Evolutionary conservation across 2,797 vertebrate genomes (phyloP), one percentile per base, ranked within the genome.

Genomic region (Onychomys arenicola): DNA sequence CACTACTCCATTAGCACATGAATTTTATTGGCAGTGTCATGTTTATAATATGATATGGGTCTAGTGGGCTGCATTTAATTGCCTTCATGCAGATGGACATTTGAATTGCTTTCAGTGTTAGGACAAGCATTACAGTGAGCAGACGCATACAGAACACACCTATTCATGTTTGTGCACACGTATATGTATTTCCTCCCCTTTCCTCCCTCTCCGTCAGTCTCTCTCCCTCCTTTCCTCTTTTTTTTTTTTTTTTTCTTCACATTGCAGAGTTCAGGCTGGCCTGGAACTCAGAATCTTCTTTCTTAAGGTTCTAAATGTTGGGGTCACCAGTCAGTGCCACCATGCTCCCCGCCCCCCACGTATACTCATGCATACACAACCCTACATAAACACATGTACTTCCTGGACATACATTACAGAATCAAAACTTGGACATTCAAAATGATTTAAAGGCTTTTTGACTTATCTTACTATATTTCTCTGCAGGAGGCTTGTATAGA

Each of bases 371-470:
- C 6, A 59, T 12, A n/a, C 49, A 40, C 40, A 75, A 75, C 13
- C 71, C 25, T 75, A 75, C 40, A 23, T 43, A 52, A 23, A 23
- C 10, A 55, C 29, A 21, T 27, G 34, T 52, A 52, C 46, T 95
- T 90, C 43, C 25, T 59, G n/a, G 67, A 65, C 21, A n/a, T 57
- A 43, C 37, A 17, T 93, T 67, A 23, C 14, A 10, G 29, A 85
- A 43, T 93, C 77, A 78, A 57, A 92, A 71, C 40, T n/a, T 76
- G 34, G 89, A 40, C 21, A 21, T 49, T 89, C 55, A 83, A 43
- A 84, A 88, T 76, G 85, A 76, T 71, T 82, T 93, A 84, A 90
- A 85, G 69, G n/a, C 86, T 76, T 92, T 92, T 71, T 12, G 8
- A 34, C n/a, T 25, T 73, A n/a, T 23, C 11, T 67, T 52, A 21